A percentile compares a stretch with the other conserved stretches of the same genome.
Conservation (phyloP, 2,888 invertebrate species). For the Dolichopus griseipennis region DNA sequence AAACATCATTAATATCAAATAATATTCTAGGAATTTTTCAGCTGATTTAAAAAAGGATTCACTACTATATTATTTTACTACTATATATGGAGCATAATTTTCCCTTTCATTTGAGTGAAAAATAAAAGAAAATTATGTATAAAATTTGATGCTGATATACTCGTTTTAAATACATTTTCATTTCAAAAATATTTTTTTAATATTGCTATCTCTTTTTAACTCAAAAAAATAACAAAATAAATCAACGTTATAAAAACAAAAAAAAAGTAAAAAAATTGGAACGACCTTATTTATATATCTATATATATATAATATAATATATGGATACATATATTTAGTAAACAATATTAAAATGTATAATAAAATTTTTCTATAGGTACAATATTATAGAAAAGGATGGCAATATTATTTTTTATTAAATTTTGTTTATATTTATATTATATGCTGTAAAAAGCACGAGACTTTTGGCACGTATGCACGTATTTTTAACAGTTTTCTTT, state of each 20-base stretch:
- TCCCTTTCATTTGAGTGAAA: conserved; percentile 3
- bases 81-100: background rate
- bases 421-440: background rate
- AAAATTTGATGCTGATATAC: background rate
- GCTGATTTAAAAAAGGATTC: too few species aligned
- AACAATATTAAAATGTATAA: too few species aligned
- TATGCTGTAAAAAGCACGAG: background rate
- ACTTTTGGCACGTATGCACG: conserved; percentile 1
- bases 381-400: background rate
- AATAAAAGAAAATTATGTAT: background rate
- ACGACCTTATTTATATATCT: too few species aligned
- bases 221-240: background rate
- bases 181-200: too few species aligned
- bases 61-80: too few species aligned
- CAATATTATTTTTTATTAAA: background rate
- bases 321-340: too few species aligned
- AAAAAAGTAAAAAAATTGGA: too few species aligned
- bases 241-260: too few species aligned
- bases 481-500: background rate
- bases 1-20: too few species aligned
- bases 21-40: too few species aligned
- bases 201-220: background rate
- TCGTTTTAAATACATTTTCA: background rate
- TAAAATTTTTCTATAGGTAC: too few species aligned
- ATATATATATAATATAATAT: too few species aligned